phyloP scores from a whole-genome alignment of 2,797 vertebrate genomes.

The Triplophysa bombifrons region DNA sequence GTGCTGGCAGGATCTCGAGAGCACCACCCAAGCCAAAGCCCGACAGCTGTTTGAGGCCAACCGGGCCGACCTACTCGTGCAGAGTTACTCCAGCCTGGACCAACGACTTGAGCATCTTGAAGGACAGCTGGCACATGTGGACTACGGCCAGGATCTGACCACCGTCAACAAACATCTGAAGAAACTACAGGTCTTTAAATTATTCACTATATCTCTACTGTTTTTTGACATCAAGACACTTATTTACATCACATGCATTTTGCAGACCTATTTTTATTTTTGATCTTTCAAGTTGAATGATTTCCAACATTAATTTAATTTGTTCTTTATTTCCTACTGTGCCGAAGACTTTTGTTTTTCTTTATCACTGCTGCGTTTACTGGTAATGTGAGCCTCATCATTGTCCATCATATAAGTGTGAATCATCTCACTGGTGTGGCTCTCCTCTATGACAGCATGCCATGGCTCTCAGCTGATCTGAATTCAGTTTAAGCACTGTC shows the following conservation, averaged over 20 bases:
- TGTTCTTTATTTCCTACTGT: constrained; percentile 37
- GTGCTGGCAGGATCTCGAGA: constrained; percentile 90
- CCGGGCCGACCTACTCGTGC: constrained; percentile 85
- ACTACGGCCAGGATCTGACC: constrained; percentile 84
- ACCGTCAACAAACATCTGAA: constrained; percentile 89
- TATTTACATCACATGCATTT: not conserved
- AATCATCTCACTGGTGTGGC: constrained; percentile 57
- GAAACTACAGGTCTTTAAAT: constrained; percentile 82
- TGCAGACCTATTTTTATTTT: constrained; percentile 18
- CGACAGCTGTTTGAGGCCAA: constrained; percentile 88
- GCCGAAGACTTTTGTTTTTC: constrained; percentile 37
- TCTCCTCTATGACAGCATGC: constrained; percentile 78
- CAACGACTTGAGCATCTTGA: constrained; percentile 85
- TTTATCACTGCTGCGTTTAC: constrained; percentile 35
- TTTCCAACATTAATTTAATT: constrained; percentile 29
- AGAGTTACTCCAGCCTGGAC: constrained; percentile 86
- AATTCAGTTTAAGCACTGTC: constrained; percentile 79
- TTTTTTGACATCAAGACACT: not conserved
- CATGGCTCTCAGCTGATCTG: constrained; percentile 65
- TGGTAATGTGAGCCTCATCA: constrained; percentile 45
- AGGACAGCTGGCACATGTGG: constrained; percentile 81
- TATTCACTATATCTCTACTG: not conserved
- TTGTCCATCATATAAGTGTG: constrained; percentile 26
- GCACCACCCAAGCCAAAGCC: constrained; percentile 86
- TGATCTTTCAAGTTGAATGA: not conserved